Evolutionary conservation across 2,797 vertebrate species (phyloP), one percentile per base, ranked within the genome.

Genomic region (Chrosomus eos): DNA sequence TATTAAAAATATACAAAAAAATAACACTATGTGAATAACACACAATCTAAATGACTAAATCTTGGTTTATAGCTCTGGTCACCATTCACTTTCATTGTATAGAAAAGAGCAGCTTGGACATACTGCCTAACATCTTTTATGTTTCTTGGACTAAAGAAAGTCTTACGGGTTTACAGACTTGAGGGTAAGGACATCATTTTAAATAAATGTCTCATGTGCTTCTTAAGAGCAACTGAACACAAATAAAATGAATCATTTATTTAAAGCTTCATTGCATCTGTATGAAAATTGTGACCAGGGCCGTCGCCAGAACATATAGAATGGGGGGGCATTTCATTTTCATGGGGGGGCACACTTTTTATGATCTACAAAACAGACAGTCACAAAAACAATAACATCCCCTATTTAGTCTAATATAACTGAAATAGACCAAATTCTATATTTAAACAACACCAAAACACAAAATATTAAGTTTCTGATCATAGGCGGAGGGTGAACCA

Each of bases 211-310:
- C 11, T 62, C 43, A 76, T 62, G 68, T 66, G 36, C 55, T 38
- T 18, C 70, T 62, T 43, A 8, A 55, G 19, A 72, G 73, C 31
- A 43, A 62, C n/a, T 58, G 51, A 82, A 79, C 13, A 53, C 68
- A 80, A 75, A 58, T 45, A 67, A 68, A 85, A 75, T 70, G 5
- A 82, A 80, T 82, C 2, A 48, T 74, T 67, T 82, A 31, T 51
- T 7, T 28, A 19, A 60, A 83, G 68, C 60, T 9, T 31, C 43
- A 48, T 7, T 67, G 64, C 31, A 14, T 66, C 74, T 66, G 64
- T 40, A 64, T 79, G 70, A 78, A 86, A 70, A n/a, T n/a, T n/a
- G n/a, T n/a, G n/a, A n/a, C n/a, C n/a, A n/a, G n/a, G n/a, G n/a
- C n/a, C n/a, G n/a, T n/a, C n/a, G n/a, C n/a, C n/a, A n/a, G n/a